Conservation (phyloP, 2,113 vertebrate genomes). For the Gavialis gangeticus region DNA sequence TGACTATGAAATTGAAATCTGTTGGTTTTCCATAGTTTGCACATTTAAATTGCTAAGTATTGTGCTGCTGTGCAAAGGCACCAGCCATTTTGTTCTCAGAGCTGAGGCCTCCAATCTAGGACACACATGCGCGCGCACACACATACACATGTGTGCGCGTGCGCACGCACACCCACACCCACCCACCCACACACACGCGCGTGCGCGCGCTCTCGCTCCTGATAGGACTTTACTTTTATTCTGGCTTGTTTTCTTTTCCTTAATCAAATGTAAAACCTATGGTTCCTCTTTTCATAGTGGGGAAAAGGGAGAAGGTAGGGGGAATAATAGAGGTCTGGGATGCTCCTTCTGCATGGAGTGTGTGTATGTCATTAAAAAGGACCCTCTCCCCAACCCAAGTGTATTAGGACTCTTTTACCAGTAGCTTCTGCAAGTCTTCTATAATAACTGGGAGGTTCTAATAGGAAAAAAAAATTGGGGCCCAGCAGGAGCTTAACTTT, state of each 20-base stretch:
- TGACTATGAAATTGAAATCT: not conserved
- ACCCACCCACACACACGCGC: too few species aligned
- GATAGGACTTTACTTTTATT: not conserved
- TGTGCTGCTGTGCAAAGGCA: not conserved
- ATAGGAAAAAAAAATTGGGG: not conserved
- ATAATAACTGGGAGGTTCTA: not conserved
- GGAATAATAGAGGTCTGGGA: not conserved
- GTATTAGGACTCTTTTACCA: not conserved
- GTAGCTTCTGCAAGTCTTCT: not conserved
- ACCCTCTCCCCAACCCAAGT: not conserved
- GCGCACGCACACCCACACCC: too few species aligned
- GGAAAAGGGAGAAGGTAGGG: too few species aligned
- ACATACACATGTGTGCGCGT: too few species aligned
- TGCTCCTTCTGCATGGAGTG: not conserved
- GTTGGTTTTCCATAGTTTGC: not conserved
- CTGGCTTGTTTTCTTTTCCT: not conserved
- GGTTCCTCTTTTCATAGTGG: not conserved
- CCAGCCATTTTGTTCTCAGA: not conserved
- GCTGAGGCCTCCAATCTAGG: not conserved
- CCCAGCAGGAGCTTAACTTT: too few species aligned
- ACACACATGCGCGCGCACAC: too few species aligned
- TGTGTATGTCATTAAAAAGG: not conserved
- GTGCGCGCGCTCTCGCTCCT: not conserved
- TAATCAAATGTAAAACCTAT: not conserved
- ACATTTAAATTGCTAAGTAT: not conserved